A percentile compares a stretch with the other conserved stretches of the same genome.
phyloP scores from a whole-genome alignment of 2,797 vertebrate species.

The Halcyon smyrnensis region DNA sequence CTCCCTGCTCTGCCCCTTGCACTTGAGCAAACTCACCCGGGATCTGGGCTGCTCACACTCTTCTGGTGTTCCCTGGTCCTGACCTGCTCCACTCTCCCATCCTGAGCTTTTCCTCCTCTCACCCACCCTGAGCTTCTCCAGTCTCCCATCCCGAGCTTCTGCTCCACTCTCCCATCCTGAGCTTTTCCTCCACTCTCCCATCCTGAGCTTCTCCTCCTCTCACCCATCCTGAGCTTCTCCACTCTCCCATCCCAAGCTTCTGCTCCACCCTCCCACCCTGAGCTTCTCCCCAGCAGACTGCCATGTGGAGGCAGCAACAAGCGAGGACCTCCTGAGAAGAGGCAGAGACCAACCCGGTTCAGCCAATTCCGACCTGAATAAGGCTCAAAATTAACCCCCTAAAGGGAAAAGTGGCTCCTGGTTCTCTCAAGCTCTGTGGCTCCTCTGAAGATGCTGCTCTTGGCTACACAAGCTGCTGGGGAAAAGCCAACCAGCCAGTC shows the following conservation, averaged over 20 bases:
- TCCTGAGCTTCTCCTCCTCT: too few relatives aligned
- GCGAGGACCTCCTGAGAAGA: background rate
- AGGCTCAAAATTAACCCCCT: background rate
- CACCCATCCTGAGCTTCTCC: too few relatives aligned
- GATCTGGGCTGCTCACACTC: background rate
- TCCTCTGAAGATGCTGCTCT: background rate
- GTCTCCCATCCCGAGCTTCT: too few relatives aligned
- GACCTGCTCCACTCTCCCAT: too few relatives aligned
- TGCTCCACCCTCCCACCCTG: fast-evolving
- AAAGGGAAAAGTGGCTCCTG: too few relatives aligned
- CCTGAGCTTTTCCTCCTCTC: too few relatives aligned
- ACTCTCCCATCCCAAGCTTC: too few relatives aligned
- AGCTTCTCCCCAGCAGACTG: background rate
- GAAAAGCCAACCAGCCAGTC: background rate
- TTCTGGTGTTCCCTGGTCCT: background rate
- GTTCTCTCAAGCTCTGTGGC: background rate
- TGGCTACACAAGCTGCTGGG: background rate
- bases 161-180: too few relatives aligned
- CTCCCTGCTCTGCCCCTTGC: background rate
- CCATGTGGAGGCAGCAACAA: fast-evolving
- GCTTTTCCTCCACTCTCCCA: too few relatives aligned
- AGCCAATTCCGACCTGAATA: background rate
- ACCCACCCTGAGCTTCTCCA: too few relatives aligned
- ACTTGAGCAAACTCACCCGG: background rate
- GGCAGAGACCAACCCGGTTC: background rate